Evolutionary conservation across 2,113 vertebrate species (phyloP).

Genomic region (Glareola pratincola): DNA sequence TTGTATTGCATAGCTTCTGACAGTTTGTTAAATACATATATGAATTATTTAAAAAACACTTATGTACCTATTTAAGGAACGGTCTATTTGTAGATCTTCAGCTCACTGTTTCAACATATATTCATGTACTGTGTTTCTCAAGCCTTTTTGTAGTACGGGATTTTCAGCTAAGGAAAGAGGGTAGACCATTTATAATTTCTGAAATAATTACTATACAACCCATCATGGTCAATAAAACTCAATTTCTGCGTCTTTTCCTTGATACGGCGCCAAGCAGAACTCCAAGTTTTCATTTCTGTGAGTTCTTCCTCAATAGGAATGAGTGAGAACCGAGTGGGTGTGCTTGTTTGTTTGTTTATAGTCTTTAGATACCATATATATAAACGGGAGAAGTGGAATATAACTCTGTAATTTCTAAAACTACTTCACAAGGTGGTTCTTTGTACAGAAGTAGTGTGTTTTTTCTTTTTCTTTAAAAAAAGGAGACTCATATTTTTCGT

Average conservation of each 20-base stretch:
- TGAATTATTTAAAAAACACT: slow-evolving; percentile 64
- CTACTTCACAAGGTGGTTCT: background rate
- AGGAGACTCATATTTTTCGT: background rate
- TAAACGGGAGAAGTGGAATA: background rate
- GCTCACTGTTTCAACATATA: background rate
- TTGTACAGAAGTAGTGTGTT: background rate
- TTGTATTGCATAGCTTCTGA: slow-evolving; percentile 45
- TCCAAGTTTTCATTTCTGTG: background rate
- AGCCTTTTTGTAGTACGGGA: background rate
- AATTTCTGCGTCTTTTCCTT: background rate
- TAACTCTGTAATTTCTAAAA: background rate
- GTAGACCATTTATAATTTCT: background rate
- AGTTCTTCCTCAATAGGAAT: background rate
- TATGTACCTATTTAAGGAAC: slow-evolving; percentile 39
- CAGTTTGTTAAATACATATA: slow-evolving; percentile 54
- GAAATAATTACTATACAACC: background rate
- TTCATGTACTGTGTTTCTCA: background rate
- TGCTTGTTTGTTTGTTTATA: background rate
- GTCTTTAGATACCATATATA: background rate
- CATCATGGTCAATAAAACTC: background rate
- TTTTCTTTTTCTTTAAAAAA: background rate
- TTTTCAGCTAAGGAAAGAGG: background rate
- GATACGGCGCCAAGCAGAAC: background rate
- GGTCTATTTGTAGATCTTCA: background rate
- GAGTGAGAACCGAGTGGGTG: background rate